Conservation (phyloP, 2,113 vertebrate species). For the Lagopus leucura region DNA sequence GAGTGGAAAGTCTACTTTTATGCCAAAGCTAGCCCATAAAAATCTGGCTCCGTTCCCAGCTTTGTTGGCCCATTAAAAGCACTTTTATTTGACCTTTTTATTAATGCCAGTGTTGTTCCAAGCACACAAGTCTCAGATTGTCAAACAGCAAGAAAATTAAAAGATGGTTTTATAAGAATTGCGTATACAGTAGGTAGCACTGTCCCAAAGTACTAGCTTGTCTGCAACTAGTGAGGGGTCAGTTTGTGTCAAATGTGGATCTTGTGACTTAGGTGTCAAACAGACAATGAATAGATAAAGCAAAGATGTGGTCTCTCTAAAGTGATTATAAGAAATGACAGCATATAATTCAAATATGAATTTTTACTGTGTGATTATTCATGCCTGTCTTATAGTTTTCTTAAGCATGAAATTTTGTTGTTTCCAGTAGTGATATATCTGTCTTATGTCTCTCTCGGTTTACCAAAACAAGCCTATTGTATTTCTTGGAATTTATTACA, state of each 20-base stretch:
- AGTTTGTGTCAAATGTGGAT: background rate
- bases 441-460: background rate
- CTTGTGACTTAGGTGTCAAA: background rate
- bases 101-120: slow-evolving; percentile 51
- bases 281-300: background rate
- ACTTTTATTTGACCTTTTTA: slow-evolving; percentile 72
- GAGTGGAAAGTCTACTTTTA: slow-evolving; percentile 50
- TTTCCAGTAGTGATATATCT: background rate
- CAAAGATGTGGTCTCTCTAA: background rate
- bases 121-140: slow-evolving; percentile 36
- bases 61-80: slow-evolving; percentile 53
- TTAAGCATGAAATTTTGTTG: slow-evolving; percentile 14
- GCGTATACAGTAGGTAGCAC: background rate
- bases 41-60: slow-evolving; percentile 40
- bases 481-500: slow-evolving; percentile 15
- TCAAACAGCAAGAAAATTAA: slow-evolving; percentile 27
- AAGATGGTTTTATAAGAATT: background rate
- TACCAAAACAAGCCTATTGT: background rate
- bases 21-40: slow-evolving; percentile 61
- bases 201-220: background rate
- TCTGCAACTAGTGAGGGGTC: background rate
- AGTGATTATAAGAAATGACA: background rate
- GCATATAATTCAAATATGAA: background rate
- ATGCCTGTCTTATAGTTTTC: background rate
- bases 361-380: background rate